Percentiles rank a stretch among this genome's conserved stretches.
Conservation (phyloP, 2,888 invertebrate genomes). For the Sabellastarte sp. region DNA sequence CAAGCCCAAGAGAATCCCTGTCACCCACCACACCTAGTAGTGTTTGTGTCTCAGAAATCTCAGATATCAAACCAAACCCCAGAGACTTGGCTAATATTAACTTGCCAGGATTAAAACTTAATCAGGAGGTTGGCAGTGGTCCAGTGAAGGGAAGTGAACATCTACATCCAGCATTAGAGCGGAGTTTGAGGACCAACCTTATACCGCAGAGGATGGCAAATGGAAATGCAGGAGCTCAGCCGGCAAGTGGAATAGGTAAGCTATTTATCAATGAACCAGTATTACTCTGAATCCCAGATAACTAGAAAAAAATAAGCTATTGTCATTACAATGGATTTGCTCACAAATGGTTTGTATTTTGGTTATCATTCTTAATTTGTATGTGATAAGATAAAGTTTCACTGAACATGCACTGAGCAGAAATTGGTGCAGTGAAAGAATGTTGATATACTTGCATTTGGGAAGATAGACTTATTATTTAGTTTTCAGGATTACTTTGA, state of each 20-base stretch:
- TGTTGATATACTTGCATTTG: no score
- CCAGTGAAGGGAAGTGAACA: not conserved
- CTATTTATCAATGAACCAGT: not conserved
- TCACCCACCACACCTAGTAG: not conserved
- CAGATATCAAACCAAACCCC: not conserved
- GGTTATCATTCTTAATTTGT: no score
- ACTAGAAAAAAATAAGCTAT: no score
- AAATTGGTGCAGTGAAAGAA: no score
- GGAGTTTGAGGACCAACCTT: not conserved
- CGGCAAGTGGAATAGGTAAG: not conserved
- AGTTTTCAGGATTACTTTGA: no score
- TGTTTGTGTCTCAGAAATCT: not conserved
- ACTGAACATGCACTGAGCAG: no score
- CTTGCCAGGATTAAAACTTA: not conserved
- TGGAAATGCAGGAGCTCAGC: not conserved
- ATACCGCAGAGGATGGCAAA: not conserved
- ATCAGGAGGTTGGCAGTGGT: not conserved
- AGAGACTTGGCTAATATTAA: not conserved
- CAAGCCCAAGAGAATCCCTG: no score
- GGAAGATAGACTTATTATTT: no score
- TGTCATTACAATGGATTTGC: no score
- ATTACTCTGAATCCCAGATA: no score
- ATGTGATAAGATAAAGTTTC: no score
- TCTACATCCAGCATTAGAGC: not conserved
- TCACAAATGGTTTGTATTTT: no score